Base-by-base conservation (phyloP, 2,888 invertebrate genomes). In the Euzophera pinguis region DNA sequence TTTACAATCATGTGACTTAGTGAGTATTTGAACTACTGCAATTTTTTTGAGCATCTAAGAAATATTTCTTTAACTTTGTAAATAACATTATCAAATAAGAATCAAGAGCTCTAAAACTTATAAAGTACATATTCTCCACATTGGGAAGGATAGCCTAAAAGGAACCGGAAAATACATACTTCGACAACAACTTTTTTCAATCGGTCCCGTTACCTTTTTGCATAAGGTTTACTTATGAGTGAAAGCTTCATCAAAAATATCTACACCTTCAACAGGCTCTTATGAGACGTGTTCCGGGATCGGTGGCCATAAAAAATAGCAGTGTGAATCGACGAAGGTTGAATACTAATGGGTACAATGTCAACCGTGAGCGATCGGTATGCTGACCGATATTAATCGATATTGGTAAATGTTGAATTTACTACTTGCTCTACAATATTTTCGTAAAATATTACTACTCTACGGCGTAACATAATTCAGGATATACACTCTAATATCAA, bases 221-320 rank as follows among this genome's bases (percentile, higher is more conserved):
- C n/a, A 38, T 29, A 14, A 10, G 39, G 3, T 50, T 50, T 50
- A 14, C 49, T 7, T 41, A 29, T n/a, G 43, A 43, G 34, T 35
- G 43, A 43, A 51, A 8, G 49, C 51, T 43, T 43, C 51, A 51
- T 51, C 43, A 51, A 51, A 51, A 51, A 51, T 51, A 51, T 43
- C 29, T 51, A 42, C 43, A 43, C 51, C 43, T 43, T 42, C 17
- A 42, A 43, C 48, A 43, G 43, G 35, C 4, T 13, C 42, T 34
- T 35, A 43, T 7, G 35, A 43, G 22, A 12, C 43, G 37, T 22
- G 51, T 43, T 13, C 43, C 27, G 51, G 51, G 27, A 43, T 34
- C 16, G 42, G 35, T 10, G 50, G 12, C 12, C 17, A 13, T 50
- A 42, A 51, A 43, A 51, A 45, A 50, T 22, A 32, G 42, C 42